Percentiles rank a stretch among this genome's conserved stretches.
These are phyloP conservation scores for Poeciliopsis paucimaculata DNA, from an alignment of 2,797 vertebrate genomes.

Conservation along the genomic window DNA sequence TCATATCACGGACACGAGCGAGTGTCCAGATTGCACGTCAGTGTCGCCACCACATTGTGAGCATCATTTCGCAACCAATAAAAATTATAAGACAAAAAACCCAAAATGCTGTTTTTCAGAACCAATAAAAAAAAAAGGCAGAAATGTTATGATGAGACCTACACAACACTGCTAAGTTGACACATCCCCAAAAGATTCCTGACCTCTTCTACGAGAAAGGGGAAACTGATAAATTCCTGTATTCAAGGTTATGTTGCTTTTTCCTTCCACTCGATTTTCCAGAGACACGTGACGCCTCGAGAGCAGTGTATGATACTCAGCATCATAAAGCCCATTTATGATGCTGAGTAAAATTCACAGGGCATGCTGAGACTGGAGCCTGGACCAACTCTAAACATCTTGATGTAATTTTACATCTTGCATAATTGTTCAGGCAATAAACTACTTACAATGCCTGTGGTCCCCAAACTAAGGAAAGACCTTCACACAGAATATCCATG, in stretches of 20 bases:
- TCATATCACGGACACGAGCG: slow-evolving; percentile 47
- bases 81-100: neutral
- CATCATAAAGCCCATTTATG: neutral
- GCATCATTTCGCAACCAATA: neutral
- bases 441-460: neutral
- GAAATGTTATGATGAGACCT: neutral
- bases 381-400: neutral
- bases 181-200: neutral
- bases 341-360: neutral
- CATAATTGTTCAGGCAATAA: neutral
- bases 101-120: neutral
- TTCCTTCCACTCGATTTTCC: neutral
- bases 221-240: neutral
- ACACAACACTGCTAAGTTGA: neutral
- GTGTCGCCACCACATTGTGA: neutral
- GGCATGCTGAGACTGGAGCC: neutral
- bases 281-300: neutral
- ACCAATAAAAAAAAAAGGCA: neutral
- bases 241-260: neutral
- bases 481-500: neutral
- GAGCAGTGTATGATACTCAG: neutral
- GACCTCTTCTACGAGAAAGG: neutral
- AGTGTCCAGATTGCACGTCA: neutral
- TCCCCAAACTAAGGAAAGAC: neutral
- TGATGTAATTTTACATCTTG: neutral